These are phyloP conservation scores for Mandrillus leucophaeus DNA, from an alignment of 2,113 vertebrate species.

Conservation along the genomic window DNA sequence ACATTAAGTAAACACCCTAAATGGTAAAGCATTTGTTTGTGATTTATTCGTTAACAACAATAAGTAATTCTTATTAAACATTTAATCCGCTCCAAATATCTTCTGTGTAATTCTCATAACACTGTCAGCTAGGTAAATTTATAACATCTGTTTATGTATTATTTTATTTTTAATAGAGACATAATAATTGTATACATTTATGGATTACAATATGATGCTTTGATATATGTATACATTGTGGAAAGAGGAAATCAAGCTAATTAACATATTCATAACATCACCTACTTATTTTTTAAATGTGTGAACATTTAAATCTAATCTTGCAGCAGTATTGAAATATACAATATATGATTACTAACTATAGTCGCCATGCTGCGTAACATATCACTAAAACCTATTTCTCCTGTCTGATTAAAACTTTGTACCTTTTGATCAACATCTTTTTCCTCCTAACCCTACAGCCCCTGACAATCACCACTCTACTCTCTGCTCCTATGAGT, in stretches of 20 bases:
- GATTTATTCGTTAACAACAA: neutral
- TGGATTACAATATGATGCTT: neutral
- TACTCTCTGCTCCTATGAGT: neutral
- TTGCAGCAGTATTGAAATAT: neutral
- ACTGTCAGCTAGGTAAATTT: neutral
- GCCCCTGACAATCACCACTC: neutral
- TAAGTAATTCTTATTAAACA: neutral
- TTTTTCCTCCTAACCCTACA: neutral
- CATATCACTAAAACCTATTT: neutral
- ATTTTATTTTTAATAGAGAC: neutral
- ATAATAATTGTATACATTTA: neutral
- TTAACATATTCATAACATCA: neutral
- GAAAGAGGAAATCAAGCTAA: neutral
- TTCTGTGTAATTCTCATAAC: neutral
- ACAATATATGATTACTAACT: neutral
- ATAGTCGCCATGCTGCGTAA: neutral
- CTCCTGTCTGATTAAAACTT: neutral
- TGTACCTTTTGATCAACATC: neutral
- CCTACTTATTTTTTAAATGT: neutral
- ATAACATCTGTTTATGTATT: neutral
- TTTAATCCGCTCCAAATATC: neutral
- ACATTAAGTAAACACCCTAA: neutral
- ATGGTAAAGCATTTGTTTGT: neutral
- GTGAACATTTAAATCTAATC: neutral
- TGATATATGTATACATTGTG: neutral